These are phyloP conservation scores for Gorilla gorilla DNA, from an alignment of 2,113 vertebrate species.

Conservation along the genomic window DNA sequence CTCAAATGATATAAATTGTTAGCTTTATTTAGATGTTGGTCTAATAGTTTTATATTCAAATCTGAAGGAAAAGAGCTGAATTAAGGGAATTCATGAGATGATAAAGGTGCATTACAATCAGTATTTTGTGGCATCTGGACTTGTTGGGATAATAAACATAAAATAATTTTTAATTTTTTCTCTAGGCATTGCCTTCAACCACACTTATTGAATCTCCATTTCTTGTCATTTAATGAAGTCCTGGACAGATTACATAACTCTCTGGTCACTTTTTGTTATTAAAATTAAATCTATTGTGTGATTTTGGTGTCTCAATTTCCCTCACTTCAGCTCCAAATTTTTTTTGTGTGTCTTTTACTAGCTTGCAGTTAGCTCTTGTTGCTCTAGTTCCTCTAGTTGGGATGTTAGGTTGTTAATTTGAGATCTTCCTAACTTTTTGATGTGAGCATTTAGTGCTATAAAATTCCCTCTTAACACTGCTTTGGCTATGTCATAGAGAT, in stretches of 20 bases:
- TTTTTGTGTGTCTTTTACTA: too few relatives aligned
- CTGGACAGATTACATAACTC: not conserved
- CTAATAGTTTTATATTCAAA: not conserved
- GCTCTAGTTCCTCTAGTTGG: too few relatives aligned
- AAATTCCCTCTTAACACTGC: too few relatives aligned
- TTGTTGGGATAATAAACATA: constrained; percentile 1
- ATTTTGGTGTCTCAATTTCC: too few relatives aligned
- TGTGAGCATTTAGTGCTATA: too few relatives aligned
- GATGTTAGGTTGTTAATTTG: too few relatives aligned
- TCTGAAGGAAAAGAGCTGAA: not conserved
- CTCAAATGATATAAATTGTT: constrained; percentile 28
- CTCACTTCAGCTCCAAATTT: too few relatives aligned
- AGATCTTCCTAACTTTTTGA: too few relatives aligned
- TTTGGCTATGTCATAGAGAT: too few relatives aligned
- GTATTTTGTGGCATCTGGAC: not conserved
- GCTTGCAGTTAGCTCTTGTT: too few relatives aligned
- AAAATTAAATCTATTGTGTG: not conserved
- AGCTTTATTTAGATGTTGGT: not conserved
- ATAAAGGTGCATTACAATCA: not conserved
- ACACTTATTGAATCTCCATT: not conserved
- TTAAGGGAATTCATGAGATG: constrained; percentile 7
- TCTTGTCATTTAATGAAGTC: constrained; percentile 22
- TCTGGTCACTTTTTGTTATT: constrained; percentile 5
- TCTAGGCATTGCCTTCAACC: not conserved
- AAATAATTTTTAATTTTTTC: not conserved